Percentiles rank a stretch among this genome's conserved stretches.
Conservation (phyloP, 2,113 vertebrate genomes). For the Chaetops frenatus region DNA sequence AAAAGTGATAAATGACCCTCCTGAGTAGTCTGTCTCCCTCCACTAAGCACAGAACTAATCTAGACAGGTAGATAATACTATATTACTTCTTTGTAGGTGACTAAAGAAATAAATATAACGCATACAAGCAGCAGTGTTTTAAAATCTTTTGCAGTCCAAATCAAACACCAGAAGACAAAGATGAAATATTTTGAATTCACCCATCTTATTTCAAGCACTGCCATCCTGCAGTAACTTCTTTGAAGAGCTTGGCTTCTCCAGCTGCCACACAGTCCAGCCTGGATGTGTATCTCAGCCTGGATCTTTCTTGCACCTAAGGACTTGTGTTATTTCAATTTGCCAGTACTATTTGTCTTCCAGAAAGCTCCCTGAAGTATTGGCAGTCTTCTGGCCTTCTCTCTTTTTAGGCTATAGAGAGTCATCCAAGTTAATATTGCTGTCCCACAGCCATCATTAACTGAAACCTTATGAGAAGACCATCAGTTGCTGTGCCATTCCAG, state of each 20-base stretch:
- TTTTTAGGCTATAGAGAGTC: not conserved
- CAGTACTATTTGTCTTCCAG: not conserved
- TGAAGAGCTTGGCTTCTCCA: not conserved
- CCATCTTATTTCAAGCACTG: not conserved
- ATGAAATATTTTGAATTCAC: not conserved
- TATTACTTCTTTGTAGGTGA: not conserved
- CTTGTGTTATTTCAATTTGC: not conserved
- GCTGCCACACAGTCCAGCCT: not conserved
- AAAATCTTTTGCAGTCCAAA: not conserved
- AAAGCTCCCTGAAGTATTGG: not conserved
- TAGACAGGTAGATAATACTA: not conserved
- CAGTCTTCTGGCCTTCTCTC: not conserved
- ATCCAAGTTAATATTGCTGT: not conserved
- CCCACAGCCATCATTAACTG: not conserved
- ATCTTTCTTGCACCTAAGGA: not conserved
- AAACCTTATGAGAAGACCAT: not conserved
- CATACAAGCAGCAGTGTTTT: not conserved
- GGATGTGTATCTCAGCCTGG: not conserved
- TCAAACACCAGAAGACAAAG: not conserved
- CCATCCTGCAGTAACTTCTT: not conserved
- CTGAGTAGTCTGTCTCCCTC: not conserved
- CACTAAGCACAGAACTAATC: not conserved
- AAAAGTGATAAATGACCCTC: not conserved
- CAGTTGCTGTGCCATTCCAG: not conserved
- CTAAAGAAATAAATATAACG: not conserved